phyloP scores from a whole-genome alignment of 2,113 vertebrate genomes.

The Pleuronectes platessa region DNA sequence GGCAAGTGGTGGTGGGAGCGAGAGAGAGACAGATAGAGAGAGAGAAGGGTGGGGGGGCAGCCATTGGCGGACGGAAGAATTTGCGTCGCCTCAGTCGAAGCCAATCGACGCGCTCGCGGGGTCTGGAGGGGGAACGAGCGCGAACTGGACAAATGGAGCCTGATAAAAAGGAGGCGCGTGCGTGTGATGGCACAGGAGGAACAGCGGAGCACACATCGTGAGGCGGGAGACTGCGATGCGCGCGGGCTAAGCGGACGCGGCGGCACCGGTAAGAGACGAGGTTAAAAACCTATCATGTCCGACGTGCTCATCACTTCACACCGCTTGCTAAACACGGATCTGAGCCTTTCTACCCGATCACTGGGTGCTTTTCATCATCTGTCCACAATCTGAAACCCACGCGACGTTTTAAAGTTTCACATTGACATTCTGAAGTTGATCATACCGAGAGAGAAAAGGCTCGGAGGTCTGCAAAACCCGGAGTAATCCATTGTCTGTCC shows the following conservation, averaged over 20 bases:
- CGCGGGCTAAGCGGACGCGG: not conserved
- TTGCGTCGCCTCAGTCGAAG: slow-evolving; percentile 52
- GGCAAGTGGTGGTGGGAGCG: too few relatives aligned
- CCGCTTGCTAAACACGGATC: not conserved
- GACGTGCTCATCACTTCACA: not conserved
- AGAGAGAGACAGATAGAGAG: too few relatives aligned
- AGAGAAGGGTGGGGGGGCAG: not conserved
- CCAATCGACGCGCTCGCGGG: slow-evolving; percentile 69
- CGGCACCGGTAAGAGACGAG: slow-evolving; percentile 42
- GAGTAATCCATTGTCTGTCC: slow-evolving; percentile 1
- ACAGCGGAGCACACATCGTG: rapidly evolving
- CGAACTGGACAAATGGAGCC: slow-evolving; percentile 63
- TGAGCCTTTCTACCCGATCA: too few relatives aligned
- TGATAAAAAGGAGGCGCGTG: slow-evolving; percentile 48
- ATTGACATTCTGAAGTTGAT: not conserved
- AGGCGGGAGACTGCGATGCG: not conserved
- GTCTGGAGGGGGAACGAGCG: slow-evolving; percentile 59
- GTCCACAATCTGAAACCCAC: too few relatives aligned
- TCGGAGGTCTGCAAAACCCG: not conserved
- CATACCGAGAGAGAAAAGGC: not conserved
- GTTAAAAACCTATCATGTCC: too few relatives aligned
- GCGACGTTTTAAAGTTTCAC: not conserved
- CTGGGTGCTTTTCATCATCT: too few relatives aligned
- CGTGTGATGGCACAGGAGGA: not conserved
- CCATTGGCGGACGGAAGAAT: slow-evolving; percentile 54